phyloP scores from a whole-genome alignment of 2,797 vertebrate species.

The Cheirogaleus major region DNA sequence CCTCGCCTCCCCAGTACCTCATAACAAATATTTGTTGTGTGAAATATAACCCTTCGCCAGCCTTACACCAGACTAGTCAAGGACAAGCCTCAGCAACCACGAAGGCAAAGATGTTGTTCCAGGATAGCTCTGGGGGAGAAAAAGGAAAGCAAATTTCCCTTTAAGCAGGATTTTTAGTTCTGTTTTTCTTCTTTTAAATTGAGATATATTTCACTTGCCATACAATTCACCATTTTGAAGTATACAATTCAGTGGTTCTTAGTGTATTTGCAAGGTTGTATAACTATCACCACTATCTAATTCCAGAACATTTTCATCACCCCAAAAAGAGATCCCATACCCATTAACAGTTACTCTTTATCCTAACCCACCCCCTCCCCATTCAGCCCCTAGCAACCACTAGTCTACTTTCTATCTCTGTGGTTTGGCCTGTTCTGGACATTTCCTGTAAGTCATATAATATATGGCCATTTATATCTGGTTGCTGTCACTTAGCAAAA shows the following conservation, averaged over 20 bases:
- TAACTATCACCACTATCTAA: not conserved
- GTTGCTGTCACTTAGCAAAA: not conserved
- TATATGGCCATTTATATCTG: not conserved
- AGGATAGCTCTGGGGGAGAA: not conserved
- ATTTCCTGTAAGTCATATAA: not conserved
- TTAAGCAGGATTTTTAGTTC: not conserved
- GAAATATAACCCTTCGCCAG: not conserved
- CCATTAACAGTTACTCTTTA: not conserved
- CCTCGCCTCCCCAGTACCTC: not conserved
- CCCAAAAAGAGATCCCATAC: not conserved
- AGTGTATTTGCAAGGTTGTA: not conserved
- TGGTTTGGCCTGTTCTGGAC: not conserved
- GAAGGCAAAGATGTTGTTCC: not conserved
- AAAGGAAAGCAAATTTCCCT: not conserved
- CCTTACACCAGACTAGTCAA: not conserved
- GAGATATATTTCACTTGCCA: not conserved
- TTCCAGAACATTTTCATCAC: not conserved
- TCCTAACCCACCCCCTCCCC: fast-evolving
- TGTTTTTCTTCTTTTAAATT: not conserved
- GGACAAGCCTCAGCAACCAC: not conserved
- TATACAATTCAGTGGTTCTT: not conserved
- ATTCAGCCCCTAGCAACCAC: not conserved
- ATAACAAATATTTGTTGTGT: not conserved
- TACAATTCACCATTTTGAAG: not conserved
- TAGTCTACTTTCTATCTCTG: not conserved